These are phyloP conservation scores for Pogonus chalceus DNA, from an alignment of 1,140 invertebrate species.

Conservation along the genomic window DNA sequence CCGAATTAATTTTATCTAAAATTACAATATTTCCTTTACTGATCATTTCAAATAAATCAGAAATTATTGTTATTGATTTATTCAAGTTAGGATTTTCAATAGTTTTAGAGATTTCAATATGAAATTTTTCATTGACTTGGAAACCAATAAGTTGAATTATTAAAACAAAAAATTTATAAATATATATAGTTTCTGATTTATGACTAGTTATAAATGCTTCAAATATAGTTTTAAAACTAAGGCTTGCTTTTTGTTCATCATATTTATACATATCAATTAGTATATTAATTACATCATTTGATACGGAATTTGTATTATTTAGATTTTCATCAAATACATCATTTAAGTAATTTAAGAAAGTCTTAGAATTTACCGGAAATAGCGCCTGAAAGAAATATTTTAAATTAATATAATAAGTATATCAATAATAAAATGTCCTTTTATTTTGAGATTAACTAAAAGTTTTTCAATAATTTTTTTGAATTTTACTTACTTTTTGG, in stretches of 20 bases:
- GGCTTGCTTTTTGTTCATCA: slow-evolving; percentile 4
- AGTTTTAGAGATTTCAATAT: slow-evolving; percentile 13
- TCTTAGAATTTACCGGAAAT: slow-evolving; percentile 18
- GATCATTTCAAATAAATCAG: slow-evolving; percentile 20
- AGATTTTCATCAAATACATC: slow-evolving; percentile 16
- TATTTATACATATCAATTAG: slow-evolving; percentile 10
- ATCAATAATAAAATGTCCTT: no score
- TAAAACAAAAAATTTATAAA: slow-evolving; percentile 23
- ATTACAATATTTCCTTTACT: slow-evolving; percentile 15
- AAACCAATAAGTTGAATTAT: slow-evolving; percentile 23
- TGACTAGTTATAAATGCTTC: slow-evolving; percentile 18
- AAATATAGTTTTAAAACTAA: slow-evolving; percentile 22
- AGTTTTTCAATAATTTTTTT: slow-evolving; percentile 1
- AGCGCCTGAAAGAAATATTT: slow-evolving; percentile 17
- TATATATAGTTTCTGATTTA: slow-evolving; percentile 14
- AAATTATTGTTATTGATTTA: slow-evolving; percentile 16
- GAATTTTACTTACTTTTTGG: slow-evolving; percentile 22
- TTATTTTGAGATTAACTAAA: no score
- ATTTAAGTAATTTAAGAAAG: slow-evolving; percentile 18
- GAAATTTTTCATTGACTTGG: slow-evolving; percentile 13
- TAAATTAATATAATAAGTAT: background rate
- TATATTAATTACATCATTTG: slow-evolving; percentile 18
- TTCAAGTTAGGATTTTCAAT: slow-evolving; percentile 12
- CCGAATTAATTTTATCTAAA: slow-evolving; percentile 14
- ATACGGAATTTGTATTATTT: slow-evolving; percentile 10